Base-by-base conservation (phyloP, 2,113 vertebrate species). In the Oncorhynchus tshawytscha region DNA sequence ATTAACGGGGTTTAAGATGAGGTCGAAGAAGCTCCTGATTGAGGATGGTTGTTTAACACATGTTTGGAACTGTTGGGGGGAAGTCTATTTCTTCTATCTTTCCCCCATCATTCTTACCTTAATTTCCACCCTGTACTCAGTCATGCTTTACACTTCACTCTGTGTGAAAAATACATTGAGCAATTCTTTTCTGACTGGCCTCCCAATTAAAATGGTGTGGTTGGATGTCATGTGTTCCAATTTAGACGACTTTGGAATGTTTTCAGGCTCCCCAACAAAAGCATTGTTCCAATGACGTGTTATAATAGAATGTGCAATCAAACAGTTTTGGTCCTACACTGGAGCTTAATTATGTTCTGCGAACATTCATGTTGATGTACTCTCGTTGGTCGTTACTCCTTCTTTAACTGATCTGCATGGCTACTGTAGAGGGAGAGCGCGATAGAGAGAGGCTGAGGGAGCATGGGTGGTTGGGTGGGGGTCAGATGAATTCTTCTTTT, bases 401-500 rank as follows among this genome's bases (percentile, higher is more conserved):
- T 65, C 27, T 49, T 39, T 80, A 66, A 76, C 74, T 80, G 80
- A 85, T 82, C 74, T 69, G 39, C 39, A 45, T 45, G 75, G 66
- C 80, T 81, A 74, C 81, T 83, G 15, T 4, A 66, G 64, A 66
- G 64, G 25, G 60, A 64, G 60, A 64, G 60, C 1, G 8, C 12
- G n/a, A 76, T 83, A 80, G 77, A 70, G 67, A 31, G 85, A 85
- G 85, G 86, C 82, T 86, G 82, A 75, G 85, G 77, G 85, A 86
- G 82, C 76, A 88, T 87, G 90, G 87, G 90, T 90, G 91, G 86
- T 77, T 79, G 85, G 83, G 84, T 86, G 87, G 86, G 89, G 88
- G 88, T 84, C 79, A 87, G 85, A 88, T 87, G 84, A 90, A 89
- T 91, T 91, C 85, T 91, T 88, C 80, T 81, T 76, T 84, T 90